A percentile compares a stretch with the other conserved stretches of the same genome.
Conservation (phyloP, 1,140 invertebrate genomes). For the Zophobas atratus region DNA sequence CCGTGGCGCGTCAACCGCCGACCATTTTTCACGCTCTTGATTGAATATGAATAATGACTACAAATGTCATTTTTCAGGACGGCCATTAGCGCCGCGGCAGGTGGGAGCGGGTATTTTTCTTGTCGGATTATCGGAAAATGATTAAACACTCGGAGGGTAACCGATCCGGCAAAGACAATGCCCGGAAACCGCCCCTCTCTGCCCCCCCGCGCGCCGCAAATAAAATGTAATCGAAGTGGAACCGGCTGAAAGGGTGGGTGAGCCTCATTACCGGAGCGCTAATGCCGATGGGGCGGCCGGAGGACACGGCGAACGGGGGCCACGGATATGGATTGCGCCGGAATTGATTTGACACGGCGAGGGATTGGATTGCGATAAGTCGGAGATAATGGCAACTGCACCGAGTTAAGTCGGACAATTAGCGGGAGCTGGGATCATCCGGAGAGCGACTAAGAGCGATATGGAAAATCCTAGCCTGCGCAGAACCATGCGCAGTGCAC, state of each 20-base stretch:
- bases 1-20: background rate
- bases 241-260: background rate
- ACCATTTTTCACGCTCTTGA: conserved; percentile 44
- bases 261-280: background rate
- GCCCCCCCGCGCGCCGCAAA: background rate
- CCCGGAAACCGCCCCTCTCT: background rate
- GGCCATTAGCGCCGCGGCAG: conserved; percentile 26
- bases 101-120: conserved; percentile 7
- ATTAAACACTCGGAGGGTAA: conserved; percentile 42
- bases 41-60: conserved; percentile 50
- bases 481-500: too few species aligned
- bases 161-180: conserved; percentile 15
- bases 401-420: too few species aligned
- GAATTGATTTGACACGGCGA: background rate
- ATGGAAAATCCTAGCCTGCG: too few species aligned
- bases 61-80: conserved; percentile 45
- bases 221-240: background rate
- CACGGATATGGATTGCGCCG: background rate
- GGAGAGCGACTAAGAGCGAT: too few species aligned
- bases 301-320: background rate
- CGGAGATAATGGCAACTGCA: too few species aligned
- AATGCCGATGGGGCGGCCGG: background rate
- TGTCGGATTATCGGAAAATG: conserved; percentile 48
- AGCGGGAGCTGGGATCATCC: too few species aligned
- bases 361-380: too few species aligned